A percentile compares a stretch with the other conserved stretches of the same genome.
phyloP scores from a whole-genome alignment of 2,888 invertebrate genomes.

The Leptopilina drosophilae region DNA sequence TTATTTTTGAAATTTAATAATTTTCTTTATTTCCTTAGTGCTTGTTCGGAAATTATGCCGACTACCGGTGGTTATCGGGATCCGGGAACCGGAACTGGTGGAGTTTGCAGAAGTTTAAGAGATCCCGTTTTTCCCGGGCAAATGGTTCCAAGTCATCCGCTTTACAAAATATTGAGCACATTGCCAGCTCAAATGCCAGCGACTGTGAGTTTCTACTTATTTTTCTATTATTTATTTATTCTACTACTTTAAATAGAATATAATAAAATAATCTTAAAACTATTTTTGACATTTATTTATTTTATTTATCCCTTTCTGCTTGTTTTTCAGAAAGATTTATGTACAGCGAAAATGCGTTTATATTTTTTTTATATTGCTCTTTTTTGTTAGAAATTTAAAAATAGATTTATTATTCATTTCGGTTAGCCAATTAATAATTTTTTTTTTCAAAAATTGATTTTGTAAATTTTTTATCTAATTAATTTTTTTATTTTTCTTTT shows the following conservation, averaged over 20 bases:
- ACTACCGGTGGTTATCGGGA: constrained; percentile 71
- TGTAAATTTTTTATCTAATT: constrained; percentile 11
- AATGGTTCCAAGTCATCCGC: constrained; percentile 70
- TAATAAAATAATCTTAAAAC: too few species aligned
- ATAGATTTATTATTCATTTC: too few species aligned
- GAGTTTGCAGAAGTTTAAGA: constrained; percentile 84
- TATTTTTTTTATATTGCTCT: too few species aligned
- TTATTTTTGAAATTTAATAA: neutral
- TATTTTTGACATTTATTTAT: neutral
- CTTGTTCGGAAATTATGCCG: constrained; percentile 70
- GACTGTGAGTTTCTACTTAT: constrained; percentile 67
- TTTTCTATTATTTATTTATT: neutral
- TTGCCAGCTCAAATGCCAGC: constrained; percentile 74
- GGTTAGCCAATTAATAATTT: neutral
- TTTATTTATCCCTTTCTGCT: too few species aligned
- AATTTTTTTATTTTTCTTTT: constrained; percentile 17
- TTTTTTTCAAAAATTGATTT: neutral
- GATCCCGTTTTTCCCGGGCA: constrained; percentile 78
- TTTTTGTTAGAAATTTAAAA: too few species aligned
- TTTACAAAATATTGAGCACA: constrained; percentile 76
- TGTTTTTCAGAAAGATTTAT: too few species aligned
- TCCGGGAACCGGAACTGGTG: constrained; percentile 73
- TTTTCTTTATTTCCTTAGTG: constrained; percentile 56
- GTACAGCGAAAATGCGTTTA: too few species aligned
- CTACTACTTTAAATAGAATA: too few species aligned